Percentiles rank a stretch among this genome's conserved stretches.
These are phyloP conservation scores for Meiosimyza platycephala DNA, from an alignment of 2,888 invertebrate species.

Conservation along the genomic window DNA sequence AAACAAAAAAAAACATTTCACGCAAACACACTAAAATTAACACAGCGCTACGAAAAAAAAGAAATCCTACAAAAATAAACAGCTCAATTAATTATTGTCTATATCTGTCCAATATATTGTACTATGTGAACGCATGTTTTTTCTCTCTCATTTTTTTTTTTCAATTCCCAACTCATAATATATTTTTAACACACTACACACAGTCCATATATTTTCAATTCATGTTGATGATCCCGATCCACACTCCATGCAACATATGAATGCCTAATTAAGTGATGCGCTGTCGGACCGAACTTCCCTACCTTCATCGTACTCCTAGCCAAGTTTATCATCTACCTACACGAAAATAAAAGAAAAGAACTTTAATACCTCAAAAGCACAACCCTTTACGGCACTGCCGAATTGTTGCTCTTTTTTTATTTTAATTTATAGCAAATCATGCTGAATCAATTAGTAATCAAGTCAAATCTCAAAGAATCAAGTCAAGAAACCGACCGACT, in stretches of 20 bases:
- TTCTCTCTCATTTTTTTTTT: background rate
- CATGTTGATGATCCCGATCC: background rate
- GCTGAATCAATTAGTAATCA: conserved; percentile 52
- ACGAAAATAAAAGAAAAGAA: background rate
- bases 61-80: conserved; percentile 25
- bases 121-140: background rate
- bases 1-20: background rate
- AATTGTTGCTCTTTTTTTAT: background rate
- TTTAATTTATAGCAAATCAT: conserved; percentile 50
- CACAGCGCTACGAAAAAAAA: background rate
- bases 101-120: background rate
- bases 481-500: conserved; percentile 20
- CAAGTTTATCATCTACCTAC: conserved; percentile 15
- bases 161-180: conserved; percentile 3
- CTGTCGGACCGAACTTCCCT: background rate
- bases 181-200: background rate
- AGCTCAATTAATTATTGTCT: conserved; percentile 34
- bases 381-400: conserved; percentile 5
- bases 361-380: background rate
- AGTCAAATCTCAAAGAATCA: conserved; percentile 43
- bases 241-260: conserved; percentile 22
- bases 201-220: background rate
- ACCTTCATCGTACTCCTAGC: background rate
- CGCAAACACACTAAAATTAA: conserved; percentile 13
- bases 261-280: conserved; percentile 35